phyloP scores from a whole-genome alignment of 2,797 vertebrate genomes.

The Sebastes matsubarae region DNA sequence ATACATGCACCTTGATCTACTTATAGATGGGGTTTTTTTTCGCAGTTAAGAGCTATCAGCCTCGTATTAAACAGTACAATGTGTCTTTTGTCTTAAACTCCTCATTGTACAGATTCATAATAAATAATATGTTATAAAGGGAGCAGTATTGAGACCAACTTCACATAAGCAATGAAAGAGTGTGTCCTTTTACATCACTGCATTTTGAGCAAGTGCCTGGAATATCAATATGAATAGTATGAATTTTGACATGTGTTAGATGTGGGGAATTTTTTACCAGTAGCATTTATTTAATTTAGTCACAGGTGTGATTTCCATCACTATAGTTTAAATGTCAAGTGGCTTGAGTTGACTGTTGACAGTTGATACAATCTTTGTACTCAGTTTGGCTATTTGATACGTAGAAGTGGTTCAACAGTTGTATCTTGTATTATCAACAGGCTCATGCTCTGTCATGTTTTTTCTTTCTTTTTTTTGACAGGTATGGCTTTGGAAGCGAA shows the following conservation, averaged over 20 bases:
- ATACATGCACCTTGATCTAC: background rate
- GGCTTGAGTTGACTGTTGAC: background rate
- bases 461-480: conserved; percentile 49
- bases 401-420: background rate
- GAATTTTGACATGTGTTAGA: background rate
- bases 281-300: background rate
- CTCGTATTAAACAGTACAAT: background rate
- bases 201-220: background rate
- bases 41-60: background rate
- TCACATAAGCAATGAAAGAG: background rate
- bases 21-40: background rate
- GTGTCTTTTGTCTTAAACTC: background rate
- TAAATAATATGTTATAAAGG: background rate
- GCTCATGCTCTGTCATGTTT: background rate
- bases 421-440: background rate
- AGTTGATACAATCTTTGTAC: background rate
- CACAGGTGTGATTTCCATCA: background rate
- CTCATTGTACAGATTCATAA: background rate
- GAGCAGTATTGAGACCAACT: background rate
- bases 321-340: background rate
- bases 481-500: conserved; percentile 92
- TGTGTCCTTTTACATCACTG: background rate
- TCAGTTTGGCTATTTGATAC: background rate
- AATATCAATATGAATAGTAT: background rate
- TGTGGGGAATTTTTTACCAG: background rate